These are phyloP conservation scores for Sitta europaea DNA, from an alignment of 2,113 vertebrate genomes.

Conservation along the genomic window DNA sequence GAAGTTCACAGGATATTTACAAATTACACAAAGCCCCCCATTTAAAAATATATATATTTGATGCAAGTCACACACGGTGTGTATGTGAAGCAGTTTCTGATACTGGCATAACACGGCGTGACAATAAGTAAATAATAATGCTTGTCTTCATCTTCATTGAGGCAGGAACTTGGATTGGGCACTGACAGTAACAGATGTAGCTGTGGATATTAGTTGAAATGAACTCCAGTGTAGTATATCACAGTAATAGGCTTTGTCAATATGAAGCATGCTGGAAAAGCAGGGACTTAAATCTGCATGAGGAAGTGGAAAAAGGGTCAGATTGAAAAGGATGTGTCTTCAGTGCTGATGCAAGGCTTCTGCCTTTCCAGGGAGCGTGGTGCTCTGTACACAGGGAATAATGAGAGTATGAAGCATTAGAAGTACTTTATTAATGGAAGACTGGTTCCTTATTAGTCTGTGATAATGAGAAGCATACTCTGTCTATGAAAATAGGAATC, in stretches of 20 bases:
- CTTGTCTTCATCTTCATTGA: slow-evolving; percentile 17
- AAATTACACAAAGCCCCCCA: slow-evolving; percentile 26
- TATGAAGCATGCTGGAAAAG: slow-evolving; percentile 55
- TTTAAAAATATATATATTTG: slow-evolving; percentile 47
- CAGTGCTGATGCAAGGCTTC: not conserved
- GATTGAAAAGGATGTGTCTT: not conserved
- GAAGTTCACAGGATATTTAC: slow-evolving; percentile 52
- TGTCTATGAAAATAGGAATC: not conserved
- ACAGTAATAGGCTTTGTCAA: slow-evolving; percentile 69
- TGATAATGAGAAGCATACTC: not conserved
- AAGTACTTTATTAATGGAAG: slow-evolving; percentile 7
- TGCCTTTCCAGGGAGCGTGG: not conserved
- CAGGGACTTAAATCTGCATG: slow-evolving; percentile 41
- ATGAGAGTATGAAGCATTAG: not conserved
- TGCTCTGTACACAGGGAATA: not conserved
- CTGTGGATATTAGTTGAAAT: slow-evolving; percentile 21
- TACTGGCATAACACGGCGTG: not conserved
- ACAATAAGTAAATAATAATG: slow-evolving; percentile 30
- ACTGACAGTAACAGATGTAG: slow-evolving; percentile 35
- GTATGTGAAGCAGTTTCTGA: slow-evolving; percentile 14
- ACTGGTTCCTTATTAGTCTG: not conserved
- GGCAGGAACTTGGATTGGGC: not conserved
- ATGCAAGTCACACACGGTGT: slow-evolving; percentile 34
- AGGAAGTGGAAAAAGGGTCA: slow-evolving; percentile 26
- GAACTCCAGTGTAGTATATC: slow-evolving; percentile 49